Conservation (phyloP, 23 tunicate genomes). For the Corella eumyota region DNA sequence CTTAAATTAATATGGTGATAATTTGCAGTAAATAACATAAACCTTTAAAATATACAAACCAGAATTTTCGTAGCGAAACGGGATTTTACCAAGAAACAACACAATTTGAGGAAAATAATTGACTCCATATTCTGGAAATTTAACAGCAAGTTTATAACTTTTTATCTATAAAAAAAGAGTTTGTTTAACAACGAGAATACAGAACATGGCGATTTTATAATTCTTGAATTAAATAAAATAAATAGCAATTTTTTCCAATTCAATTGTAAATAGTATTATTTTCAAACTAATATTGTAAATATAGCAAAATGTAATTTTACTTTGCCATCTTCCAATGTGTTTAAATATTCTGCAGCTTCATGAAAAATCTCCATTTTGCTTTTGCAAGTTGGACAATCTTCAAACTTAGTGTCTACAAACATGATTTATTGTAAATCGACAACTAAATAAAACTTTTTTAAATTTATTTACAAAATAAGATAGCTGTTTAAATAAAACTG, state of each 20-base stretch:
- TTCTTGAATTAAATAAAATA: neutral
- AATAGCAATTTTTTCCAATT: no score
- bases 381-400: slow-evolving; percentile 76
- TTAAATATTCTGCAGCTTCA: slow-evolving; percentile 86
- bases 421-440: neutral
- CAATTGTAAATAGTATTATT: neutral
- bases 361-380: slow-evolving; percentile 60
- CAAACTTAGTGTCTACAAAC: slow-evolving; percentile 62
- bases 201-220: neutral
- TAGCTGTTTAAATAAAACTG: no score
- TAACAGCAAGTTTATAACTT: slow-evolving; percentile 81
- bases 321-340: slow-evolving; percentile 66
- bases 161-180: slow-evolving; percentile 45
- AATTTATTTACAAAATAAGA: no score
- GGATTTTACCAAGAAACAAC: slow-evolving; percentile 36
- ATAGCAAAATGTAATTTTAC: slow-evolving; percentile 2
- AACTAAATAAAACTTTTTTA: no score
- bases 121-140: slow-evolving; percentile 95
- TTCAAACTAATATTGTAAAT: neutral
- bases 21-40: no score
- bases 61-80: slow-evolving; percentile 53
- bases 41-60: no score
- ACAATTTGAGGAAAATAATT: slow-evolving; percentile 71
- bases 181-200: neutral
- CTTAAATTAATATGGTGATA: no score